These are phyloP conservation scores for Pogonomyrmex barbatus DNA, from an alignment of 1,140 invertebrate genomes.

Conservation along the genomic window DNA sequence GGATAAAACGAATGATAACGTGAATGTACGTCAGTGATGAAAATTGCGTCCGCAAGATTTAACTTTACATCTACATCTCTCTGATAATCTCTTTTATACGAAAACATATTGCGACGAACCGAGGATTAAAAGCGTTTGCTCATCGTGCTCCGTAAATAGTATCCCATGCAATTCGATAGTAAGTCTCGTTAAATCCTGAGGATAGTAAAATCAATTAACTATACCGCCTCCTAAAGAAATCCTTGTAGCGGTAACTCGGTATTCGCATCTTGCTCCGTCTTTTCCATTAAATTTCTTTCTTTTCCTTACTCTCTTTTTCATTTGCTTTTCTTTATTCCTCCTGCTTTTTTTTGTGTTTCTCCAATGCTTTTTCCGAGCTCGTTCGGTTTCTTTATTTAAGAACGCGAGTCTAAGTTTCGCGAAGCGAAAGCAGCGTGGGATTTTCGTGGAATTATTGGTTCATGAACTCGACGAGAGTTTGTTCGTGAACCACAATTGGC, in stretches of 20 bases:
- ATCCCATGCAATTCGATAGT: slow-evolving; percentile 6
- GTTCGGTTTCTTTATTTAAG: slow-evolving; percentile 52
- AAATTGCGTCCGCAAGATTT: background rate
- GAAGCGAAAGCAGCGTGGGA: slow-evolving; percentile 64
- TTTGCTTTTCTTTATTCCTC: slow-evolving; percentile 22
- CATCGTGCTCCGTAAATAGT: background rate
- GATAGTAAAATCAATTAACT: slow-evolving; percentile 44
- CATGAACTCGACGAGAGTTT: slow-evolving; percentile 59
- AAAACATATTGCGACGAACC: background rate
- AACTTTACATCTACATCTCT: background rate
- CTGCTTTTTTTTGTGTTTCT: slow-evolving; percentile 30
- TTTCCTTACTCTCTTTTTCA: slow-evolving; percentile 8
- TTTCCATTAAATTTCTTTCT: slow-evolving; percentile 60
- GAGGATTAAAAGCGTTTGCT: slow-evolving; percentile 39
- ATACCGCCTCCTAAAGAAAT: background rate
- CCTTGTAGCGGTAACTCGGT: background rate
- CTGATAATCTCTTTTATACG: background rate
- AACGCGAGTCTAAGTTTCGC: slow-evolving; percentile 49
- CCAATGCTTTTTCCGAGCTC: background rate
- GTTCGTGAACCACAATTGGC: slow-evolving; percentile 30
- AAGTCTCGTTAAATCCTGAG: slow-evolving; percentile 19
- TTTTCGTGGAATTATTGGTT: slow-evolving; percentile 75
- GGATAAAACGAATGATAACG: background rate
- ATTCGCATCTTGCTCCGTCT: slow-evolving; percentile 35
- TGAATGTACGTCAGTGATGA: background rate